A percentile compares a stretch with the other conserved stretches of the same genome.
These are phyloP conservation scores for Notiomystis cincta DNA, from an alignment of 2,113 vertebrate species.

Conservation along the genomic window DNA sequence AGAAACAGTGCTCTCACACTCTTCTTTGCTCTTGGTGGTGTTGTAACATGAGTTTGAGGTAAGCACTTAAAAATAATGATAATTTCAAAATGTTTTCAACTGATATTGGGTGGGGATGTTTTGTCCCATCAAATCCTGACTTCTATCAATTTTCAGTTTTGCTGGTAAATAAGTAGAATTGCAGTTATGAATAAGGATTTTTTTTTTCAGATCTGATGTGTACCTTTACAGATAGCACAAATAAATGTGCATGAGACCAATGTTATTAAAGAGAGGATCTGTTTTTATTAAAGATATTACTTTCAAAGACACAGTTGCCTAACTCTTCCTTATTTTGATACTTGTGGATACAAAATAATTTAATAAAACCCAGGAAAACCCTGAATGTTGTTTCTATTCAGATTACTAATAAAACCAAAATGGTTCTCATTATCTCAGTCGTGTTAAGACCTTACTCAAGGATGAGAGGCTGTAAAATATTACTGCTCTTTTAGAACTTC, in stretches of 20 bases:
- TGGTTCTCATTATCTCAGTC: not conserved
- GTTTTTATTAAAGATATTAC: not conserved
- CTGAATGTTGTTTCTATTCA: not conserved
- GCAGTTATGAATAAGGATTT: not conserved
- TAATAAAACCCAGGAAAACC: not conserved
- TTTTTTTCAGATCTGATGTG: not conserved
- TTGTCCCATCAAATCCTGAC: not conserved
- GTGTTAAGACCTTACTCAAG: not conserved
- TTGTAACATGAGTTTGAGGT: not conserved
- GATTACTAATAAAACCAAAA: not conserved
- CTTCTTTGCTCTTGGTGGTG: not conserved
- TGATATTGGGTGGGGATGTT: accelerated
- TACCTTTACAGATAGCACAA: not conserved
- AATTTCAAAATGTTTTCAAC: not conserved
- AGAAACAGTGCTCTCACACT: not conserved
- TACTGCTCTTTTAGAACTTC: not conserved
- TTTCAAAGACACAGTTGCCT: not conserved
- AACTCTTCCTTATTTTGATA: not conserved
- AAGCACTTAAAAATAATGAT: not conserved
- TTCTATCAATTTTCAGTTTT: not conserved
- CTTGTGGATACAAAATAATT: not conserved
- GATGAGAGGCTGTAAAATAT: not conserved
- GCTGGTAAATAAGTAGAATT: not conserved
- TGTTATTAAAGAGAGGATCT: not conserved
- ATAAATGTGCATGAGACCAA: not conserved